Conservation (phyloP, 1,140 invertebrate species). For the Drosophila kanapiae region DNA sequence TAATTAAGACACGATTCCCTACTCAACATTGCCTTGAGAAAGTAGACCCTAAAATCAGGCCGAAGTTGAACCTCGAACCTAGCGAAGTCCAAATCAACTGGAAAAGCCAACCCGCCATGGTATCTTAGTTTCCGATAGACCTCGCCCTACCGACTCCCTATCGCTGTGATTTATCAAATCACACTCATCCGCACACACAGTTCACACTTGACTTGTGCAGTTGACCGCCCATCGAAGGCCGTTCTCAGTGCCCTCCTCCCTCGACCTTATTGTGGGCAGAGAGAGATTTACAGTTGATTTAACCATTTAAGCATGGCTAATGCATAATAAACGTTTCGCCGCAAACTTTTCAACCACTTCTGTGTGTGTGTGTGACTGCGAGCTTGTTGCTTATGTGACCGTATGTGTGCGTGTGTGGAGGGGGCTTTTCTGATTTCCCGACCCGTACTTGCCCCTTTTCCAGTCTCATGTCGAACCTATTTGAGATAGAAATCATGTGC, state of each 20-base stretch:
- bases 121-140: constrained; percentile 24
- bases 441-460: constrained; percentile 25
- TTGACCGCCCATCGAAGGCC: constrained; percentile 46
- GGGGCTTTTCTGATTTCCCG: constrained; percentile 24
- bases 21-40: not conserved
- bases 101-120: constrained; percentile 16
- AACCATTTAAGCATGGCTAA: constrained; percentile 78
- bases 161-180: constrained; percentile 51
- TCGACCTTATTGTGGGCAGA: constrained; percentile 51
- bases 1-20: too few species aligned
- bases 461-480: constrained; percentile 43
- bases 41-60: not conserved
- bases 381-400: constrained; percentile 17
- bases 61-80: constrained; percentile 4
- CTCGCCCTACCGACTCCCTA: constrained; percentile 7
- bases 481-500: constrained; percentile 84
- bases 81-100: constrained; percentile 18
- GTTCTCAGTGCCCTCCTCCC: not conserved
- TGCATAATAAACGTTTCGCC: constrained; percentile 77
- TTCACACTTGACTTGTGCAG: constrained; percentile 58
- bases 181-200: constrained; percentile 44
- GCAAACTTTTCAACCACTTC: constrained; percentile 67
- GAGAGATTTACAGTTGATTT: constrained; percentile 80
- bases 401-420: constrained; percentile 10
- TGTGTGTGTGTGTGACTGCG: constrained; percentile 3